phyloP scores from a whole-genome alignment of 2,797 vertebrate genomes.

The Yasuhikotakia modesta region DNA sequence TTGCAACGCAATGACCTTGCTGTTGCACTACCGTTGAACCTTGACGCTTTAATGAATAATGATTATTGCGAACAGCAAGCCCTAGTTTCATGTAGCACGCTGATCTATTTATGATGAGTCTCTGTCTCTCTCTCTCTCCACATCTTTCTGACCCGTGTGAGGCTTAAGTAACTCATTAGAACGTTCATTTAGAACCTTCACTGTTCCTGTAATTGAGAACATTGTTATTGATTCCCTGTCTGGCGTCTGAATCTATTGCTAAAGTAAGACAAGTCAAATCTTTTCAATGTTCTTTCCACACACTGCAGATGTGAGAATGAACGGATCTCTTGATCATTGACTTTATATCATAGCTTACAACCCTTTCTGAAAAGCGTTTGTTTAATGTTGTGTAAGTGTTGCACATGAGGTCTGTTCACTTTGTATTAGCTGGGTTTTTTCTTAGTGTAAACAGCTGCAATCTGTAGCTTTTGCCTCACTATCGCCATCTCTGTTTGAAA shows the following conservation, averaged over 20 bases:
- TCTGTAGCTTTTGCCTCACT: too few relatives aligned
- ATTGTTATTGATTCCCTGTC: slow-evolving; percentile 58
- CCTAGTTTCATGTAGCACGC: slow-evolving; percentile 32
- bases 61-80: slow-evolving; percentile 27
- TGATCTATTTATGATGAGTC: slow-evolving; percentile 36
- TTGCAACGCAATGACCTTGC: slow-evolving; percentile 39
- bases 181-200: slow-evolving; percentile 45
- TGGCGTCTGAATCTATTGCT: slow-evolving; percentile 55
- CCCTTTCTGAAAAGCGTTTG: neutral
- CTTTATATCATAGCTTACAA: neutral
- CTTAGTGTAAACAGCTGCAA: neutral
- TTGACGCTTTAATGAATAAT: slow-evolving; percentile 33
- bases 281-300: slow-evolving; percentile 41
- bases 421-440: neutral
- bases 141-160: slow-evolving; percentile 35
- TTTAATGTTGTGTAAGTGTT: slow-evolving; percentile 4
- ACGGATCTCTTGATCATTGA: slow-evolving; percentile 15
- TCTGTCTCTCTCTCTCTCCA: slow-evolving; percentile 21
- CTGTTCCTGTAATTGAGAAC: slow-evolving; percentile 61
- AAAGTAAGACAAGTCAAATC: slow-evolving; percentile 43
- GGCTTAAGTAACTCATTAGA: slow-evolving; percentile 56
- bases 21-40: slow-evolving; percentile 10
- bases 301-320: slow-evolving; percentile 28
- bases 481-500: too few relatives aligned
- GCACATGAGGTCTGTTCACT: neutral